phyloP scores from a whole-genome alignment of 2,888 invertebrate genomes.

The Phalera bucephala region DNA sequence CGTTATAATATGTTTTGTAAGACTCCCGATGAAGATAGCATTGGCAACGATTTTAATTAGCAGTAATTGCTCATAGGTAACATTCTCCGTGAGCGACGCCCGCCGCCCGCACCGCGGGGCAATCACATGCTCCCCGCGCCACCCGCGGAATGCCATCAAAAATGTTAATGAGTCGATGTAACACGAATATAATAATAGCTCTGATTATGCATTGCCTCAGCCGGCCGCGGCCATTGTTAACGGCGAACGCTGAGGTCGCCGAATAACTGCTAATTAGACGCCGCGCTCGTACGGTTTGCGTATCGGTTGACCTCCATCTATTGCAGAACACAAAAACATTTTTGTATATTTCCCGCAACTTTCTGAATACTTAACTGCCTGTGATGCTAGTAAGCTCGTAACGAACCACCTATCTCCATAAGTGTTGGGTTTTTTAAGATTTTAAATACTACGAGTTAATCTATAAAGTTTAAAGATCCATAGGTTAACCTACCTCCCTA shows the following conservation, averaged over 20 bases:
- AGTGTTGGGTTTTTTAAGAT: too few relatives aligned
- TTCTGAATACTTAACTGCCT: too few relatives aligned
- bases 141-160: constrained; percentile 25
- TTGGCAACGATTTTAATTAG: constrained; percentile 46
- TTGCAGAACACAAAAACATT: not conserved
- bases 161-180: constrained; percentile 29
- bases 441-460: too few relatives aligned
- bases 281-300: not conserved
- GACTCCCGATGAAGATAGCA: constrained; percentile 33
- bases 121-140: constrained; percentile 18
- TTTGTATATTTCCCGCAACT: too few relatives aligned
- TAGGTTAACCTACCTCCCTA: too few relatives aligned
- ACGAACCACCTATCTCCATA: too few relatives aligned
- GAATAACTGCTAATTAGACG: not conserved
- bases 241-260: constrained; percentile 14
- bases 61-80: constrained; percentile 36
- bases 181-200: constrained; percentile 20
- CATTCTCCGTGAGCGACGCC: constrained; percentile 19
- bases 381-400: too few relatives aligned
- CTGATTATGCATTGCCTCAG: constrained; percentile 23
- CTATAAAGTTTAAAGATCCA: too few relatives aligned
- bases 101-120: constrained; percentile 4
- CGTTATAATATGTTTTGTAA: constrained; percentile 8
- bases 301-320: not conserved
- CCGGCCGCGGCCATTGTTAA: constrained; percentile 2